These are phyloP conservation scores for Lobophora halterata DNA, from an alignment of 2,888 invertebrate species.

Conservation along the genomic window DNA sequence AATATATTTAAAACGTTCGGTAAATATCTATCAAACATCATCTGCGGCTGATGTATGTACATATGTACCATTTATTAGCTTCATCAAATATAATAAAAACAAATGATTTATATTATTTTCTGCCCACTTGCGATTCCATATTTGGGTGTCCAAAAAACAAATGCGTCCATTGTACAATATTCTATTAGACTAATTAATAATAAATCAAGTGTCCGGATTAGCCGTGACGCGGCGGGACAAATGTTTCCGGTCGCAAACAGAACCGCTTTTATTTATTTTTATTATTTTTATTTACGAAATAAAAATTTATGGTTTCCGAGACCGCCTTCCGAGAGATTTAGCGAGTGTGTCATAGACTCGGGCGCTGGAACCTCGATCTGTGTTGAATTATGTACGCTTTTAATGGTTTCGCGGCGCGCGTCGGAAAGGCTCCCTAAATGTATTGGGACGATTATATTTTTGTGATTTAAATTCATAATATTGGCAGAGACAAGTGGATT, in stretches of 20 bases:
- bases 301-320: slow-evolving; percentile 71
- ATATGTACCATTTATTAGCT: no score
- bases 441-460: slow-evolving; percentile 58
- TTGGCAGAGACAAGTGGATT: slow-evolving; percentile 37
- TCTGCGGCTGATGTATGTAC: no score
- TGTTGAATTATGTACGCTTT: slow-evolving; percentile 71
- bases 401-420: slow-evolving; percentile 63
- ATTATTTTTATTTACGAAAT: slow-evolving; percentile 78
- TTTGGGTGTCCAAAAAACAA: slow-evolving; percentile 42
- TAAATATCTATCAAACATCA: no score
- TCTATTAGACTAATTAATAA: slow-evolving; percentile 74
- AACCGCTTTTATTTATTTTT: slow-evolving; percentile 70
- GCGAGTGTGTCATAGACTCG: slow-evolving; percentile 75
- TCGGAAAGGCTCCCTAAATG: slow-evolving; percentile 57
- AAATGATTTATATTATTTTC: not conserved
- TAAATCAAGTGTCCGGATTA: slow-evolving; percentile 75
- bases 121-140: slow-evolving; percentile 18
- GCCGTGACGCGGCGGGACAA: slow-evolving; percentile 71
- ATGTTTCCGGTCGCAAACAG: slow-evolving; percentile 72
- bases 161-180: slow-evolving; percentile 40
- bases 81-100: not conserved
- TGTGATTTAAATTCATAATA: slow-evolving; percentile 59
- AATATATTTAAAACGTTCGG: no score
- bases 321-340: slow-evolving; percentile 79
- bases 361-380: slow-evolving; percentile 66